Evolutionary conservation across 2,888 invertebrate genomes (phyloP).

Genomic region (Eristalinus sepulchralis): DNA sequence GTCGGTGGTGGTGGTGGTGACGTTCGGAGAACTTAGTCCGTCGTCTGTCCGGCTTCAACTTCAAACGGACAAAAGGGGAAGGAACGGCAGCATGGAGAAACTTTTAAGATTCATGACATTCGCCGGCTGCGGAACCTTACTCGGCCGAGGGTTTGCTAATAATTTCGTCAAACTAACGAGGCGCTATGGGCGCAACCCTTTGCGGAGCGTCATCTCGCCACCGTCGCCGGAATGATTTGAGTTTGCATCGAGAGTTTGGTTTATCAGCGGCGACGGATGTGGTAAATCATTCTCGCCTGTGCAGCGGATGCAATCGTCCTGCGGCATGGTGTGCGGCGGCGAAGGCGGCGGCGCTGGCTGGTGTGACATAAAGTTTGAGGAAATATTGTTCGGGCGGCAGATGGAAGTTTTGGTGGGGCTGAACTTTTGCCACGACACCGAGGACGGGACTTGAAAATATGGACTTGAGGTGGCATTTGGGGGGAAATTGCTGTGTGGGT

Average conservation of each 20-base stretch:
- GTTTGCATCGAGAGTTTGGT: slow-evolving; percentile 40
- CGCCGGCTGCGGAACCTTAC: slow-evolving; percentile 49
- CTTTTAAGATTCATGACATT: slow-evolving; percentile 49
- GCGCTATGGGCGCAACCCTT: slow-evolving; percentile 17
- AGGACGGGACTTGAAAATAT: background rate
- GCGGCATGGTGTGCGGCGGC: background rate
- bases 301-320: slow-evolving; percentile 21
- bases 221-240: slow-evolving; percentile 20
- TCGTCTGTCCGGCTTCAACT: slow-evolving; percentile 32
- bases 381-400: slow-evolving; percentile 25
- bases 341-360: too few relatives aligned
- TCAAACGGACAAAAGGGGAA: slow-evolving; percentile 5
- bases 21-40: slow-evolving; percentile 65
- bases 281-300: slow-evolving; percentile 39
- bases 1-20: slow-evolving; percentile 7
- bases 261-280: slow-evolving; percentile 57
- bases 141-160: slow-evolving; percentile 34
- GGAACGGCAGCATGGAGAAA: slow-evolving; percentile 7
- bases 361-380: slow-evolving; percentile 39
- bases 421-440: background rate
- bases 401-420: slow-evolving; percentile 1
- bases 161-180: slow-evolving; percentile 64
- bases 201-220: slow-evolving; percentile 10
- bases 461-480: background rate
- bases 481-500: background rate